Conservation (phyloP, 2,113 vertebrate genomes). For the Vulpes ferrilata region DNA sequence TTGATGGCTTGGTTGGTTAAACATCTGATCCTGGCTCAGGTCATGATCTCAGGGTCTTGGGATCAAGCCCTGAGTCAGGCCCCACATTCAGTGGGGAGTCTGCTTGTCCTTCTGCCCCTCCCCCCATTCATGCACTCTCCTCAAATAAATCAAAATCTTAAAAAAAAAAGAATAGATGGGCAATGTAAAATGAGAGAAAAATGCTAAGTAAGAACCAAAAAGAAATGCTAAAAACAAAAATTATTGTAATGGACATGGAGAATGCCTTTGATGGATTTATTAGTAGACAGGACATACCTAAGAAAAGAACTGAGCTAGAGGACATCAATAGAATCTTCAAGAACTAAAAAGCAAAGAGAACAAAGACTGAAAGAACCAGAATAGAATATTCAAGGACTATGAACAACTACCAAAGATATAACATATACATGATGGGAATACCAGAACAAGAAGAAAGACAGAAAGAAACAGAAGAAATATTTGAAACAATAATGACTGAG, state of each 20-base stretch:
- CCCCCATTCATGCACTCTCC: too few relatives aligned
- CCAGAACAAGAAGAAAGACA: not conserved
- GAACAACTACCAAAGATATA: not conserved
- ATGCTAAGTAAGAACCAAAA: not conserved
- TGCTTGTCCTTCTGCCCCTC: too few relatives aligned
- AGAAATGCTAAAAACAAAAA: not conserved
- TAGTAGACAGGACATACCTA: not conserved
- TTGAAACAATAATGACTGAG: not conserved
- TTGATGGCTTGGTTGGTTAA: too few relatives aligned
- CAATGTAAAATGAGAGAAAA: not conserved
- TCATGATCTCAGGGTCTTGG: too few relatives aligned
- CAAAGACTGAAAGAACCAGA: not conserved
- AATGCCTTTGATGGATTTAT: not conserved
- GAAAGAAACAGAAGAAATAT: not conserved
- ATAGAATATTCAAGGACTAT: not conserved
- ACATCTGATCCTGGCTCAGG: too few relatives aligned
- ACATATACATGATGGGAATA: not conserved
- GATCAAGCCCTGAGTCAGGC: too few relatives aligned
- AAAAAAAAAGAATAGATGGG: not conserved
- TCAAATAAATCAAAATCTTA: too few relatives aligned
- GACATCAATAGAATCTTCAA: not conserved
- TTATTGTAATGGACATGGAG: not conserved
- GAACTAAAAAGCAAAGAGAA: conserved; percentile 13
- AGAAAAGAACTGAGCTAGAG: not conserved
- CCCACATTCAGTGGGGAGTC: too few relatives aligned